phyloP scores from a whole-genome alignment of 2,797 vertebrate genomes.

The Rhinophrynus dorsalis region DNA sequence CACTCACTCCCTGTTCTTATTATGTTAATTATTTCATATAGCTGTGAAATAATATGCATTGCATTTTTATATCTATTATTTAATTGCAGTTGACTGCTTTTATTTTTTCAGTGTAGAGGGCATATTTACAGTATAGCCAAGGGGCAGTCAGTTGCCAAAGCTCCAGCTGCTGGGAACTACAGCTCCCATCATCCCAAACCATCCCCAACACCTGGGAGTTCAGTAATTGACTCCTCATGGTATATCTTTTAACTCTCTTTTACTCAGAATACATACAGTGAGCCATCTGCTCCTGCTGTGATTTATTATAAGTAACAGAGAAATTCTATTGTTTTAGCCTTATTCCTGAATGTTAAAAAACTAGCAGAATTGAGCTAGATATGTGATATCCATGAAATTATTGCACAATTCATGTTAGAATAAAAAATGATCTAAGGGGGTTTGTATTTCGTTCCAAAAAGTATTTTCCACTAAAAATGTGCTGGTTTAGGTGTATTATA shows the following conservation, averaged over 20 bases:
- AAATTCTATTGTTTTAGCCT: conserved; percentile 48
- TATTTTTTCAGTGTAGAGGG: conserved; percentile 18
- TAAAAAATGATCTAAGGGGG: conserved; percentile 48
- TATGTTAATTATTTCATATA: too few species aligned
- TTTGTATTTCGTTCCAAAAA: conserved; percentile 41
- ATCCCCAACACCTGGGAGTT: too few species aligned
- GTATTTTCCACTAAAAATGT: conserved; percentile 36
- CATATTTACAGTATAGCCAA: too few species aligned
- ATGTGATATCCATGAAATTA: conserved; percentile 48
- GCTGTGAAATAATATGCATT: too few species aligned
- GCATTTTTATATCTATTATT: too few species aligned
- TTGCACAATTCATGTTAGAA: conserved; percentile 39
- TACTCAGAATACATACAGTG: conserved; percentile 34
- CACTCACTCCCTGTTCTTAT: too few species aligned
- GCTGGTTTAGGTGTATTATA: conserved; percentile 29
- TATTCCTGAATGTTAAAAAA: conserved; percentile 39
- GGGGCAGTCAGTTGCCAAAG: too few species aligned
- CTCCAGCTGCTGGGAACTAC: too few species aligned
- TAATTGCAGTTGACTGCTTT: background rate
- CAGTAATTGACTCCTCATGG: too few species aligned
- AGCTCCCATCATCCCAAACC: too few species aligned
- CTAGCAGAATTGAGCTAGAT: conserved; percentile 45
- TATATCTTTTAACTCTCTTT: too few species aligned
- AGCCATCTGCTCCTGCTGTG: conserved; percentile 46
- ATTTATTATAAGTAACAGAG: conserved; percentile 47